These are phyloP conservation scores for Entelurus aequoreus DNA, from an alignment of 2,113 vertebrate species.

Conservation along the genomic window DNA sequence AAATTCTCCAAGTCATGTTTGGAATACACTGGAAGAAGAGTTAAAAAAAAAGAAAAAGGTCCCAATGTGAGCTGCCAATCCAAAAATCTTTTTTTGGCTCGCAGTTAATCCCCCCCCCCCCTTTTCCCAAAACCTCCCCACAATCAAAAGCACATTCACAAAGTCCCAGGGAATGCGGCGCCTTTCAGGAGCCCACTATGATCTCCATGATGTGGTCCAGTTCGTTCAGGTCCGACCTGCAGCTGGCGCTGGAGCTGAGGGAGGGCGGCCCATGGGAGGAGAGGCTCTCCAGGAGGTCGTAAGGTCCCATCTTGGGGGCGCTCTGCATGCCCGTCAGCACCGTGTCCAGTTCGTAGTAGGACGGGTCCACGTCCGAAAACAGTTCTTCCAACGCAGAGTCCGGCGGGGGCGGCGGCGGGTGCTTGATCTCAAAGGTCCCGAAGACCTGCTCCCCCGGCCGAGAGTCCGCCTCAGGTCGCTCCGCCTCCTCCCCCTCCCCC, in stretches of 20 bases:
- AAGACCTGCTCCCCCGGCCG: conserved; percentile 91
- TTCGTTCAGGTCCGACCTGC: conserved; percentile 92
- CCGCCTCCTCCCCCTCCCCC: conserved; percentile 65
- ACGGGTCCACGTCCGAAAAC: conserved; percentile 88
- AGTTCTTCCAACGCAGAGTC: conserved; percentile 83
- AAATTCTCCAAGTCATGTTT: background rate
- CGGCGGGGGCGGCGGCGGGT: conserved; percentile 67
- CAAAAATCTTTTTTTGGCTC: conserved; percentile 14
- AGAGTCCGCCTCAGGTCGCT: conserved; percentile 54
- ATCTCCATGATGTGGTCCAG: conserved; percentile 97
- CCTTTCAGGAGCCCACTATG: conserved; percentile 88
- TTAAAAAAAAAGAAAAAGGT: background rate
- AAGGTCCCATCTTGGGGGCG: conserved; percentile 79
- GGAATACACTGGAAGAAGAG: conserved; percentile 2
- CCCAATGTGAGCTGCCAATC: conserved; percentile 28
- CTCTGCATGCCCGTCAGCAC: conserved; percentile 91
- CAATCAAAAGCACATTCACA: conserved; percentile 50
- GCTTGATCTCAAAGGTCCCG: conserved; percentile 89
- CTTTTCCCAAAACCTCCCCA: conserved; percentile 39
- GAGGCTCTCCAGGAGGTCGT: conserved; percentile 84
- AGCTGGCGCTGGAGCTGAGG: conserved; percentile 76
- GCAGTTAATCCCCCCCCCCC: conserved; percentile 45
- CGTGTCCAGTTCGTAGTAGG: conserved; percentile 91
- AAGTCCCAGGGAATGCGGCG: conserved; percentile 48
- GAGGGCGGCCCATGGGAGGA: conserved; percentile 71